Evolutionary conservation across 2,797 vertebrate genomes (phyloP).

Genomic region (Chelon labrosus): DNA sequence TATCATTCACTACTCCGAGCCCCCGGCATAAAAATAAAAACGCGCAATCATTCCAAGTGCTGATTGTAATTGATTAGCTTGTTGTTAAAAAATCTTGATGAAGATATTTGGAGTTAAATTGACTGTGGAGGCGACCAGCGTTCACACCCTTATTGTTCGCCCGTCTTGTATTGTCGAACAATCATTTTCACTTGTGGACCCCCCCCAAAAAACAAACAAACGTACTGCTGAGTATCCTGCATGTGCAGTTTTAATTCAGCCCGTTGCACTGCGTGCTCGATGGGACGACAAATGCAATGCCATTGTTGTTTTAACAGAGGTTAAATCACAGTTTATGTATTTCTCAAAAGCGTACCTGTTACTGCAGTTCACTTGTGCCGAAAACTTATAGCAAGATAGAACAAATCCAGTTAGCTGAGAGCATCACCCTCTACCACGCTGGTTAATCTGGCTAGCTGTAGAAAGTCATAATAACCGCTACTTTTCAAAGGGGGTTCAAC

Average conservation of each 20-base stretch:
- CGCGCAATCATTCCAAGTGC: slow-evolving; percentile 43
- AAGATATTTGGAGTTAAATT: slow-evolving; percentile 34
- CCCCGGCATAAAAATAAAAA: slow-evolving; percentile 33
- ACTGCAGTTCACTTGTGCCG: slow-evolving; percentile 17
- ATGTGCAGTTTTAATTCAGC: slow-evolving; percentile 54
- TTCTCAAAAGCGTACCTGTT: slow-evolving; percentile 46
- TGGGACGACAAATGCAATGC: slow-evolving; percentile 51
- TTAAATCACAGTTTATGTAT: slow-evolving; percentile 41
- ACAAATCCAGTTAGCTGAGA: slow-evolving; percentile 59
- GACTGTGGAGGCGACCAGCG: slow-evolving; percentile 24
- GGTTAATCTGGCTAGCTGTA: slow-evolving; percentile 71
- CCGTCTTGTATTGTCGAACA: slow-evolving; percentile 60
- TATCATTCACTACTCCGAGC: slow-evolving; percentile 35
- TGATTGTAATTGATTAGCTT: slow-evolving; percentile 62
- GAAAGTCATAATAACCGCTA: slow-evolving; percentile 79
- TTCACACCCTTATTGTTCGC: slow-evolving; percentile 60
- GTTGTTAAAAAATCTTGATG: slow-evolving; percentile 51
- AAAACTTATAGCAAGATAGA: slow-evolving; percentile 14
- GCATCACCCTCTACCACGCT: slow-evolving; percentile 50
- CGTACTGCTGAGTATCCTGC: slow-evolving; percentile 43
- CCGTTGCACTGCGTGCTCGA: slow-evolving; percentile 59
- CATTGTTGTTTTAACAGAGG: slow-evolving; percentile 59
- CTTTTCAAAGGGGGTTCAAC: slow-evolving; percentile 77
- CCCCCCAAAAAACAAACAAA: slow-evolving; percentile 44
- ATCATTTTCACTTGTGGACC: slow-evolving; percentile 37